A percentile compares a stretch with the other conserved stretches of the same genome.
phyloP scores from a whole-genome alignment of 2,797 vertebrate genomes.

The Pachyuromys duprasi region DNA sequence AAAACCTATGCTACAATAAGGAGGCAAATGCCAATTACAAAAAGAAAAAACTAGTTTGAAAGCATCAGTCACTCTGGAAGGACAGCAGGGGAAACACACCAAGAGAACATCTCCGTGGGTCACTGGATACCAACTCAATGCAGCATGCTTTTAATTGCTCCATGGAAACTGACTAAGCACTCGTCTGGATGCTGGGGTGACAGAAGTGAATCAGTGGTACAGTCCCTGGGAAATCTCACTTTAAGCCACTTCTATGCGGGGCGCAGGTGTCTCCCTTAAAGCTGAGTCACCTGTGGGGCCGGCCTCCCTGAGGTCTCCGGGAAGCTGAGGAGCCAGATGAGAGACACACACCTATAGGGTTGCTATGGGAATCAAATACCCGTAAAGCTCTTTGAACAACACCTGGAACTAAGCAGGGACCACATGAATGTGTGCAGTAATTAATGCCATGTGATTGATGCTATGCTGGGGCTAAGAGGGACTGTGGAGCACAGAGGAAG shows the following conservation, averaged over 20 bases:
- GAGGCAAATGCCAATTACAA: not conserved
- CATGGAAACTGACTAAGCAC: accelerated
- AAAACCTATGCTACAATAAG: not conserved
- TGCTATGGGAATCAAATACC: not conserved
- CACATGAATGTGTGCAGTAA: not conserved
- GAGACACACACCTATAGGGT: not conserved
- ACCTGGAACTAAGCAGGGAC: not conserved
- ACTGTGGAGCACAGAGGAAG: not conserved
- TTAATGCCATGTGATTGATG: not conserved
- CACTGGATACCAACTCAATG: not conserved
- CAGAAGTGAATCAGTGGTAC: not conserved
- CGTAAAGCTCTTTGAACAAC: not conserved
- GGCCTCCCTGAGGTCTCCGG: not conserved
- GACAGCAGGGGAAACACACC: not conserved
- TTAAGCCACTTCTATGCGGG: not conserved
- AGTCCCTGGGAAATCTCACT: not conserved
- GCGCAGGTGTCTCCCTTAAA: not conserved
- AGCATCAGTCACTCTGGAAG: not conserved
- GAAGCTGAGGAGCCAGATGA: not conserved
- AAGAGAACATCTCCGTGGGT: not conserved
- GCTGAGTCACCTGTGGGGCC: accelerated
- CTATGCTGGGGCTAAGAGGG: not conserved
- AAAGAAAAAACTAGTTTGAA: not conserved
- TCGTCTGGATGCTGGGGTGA: not conserved
- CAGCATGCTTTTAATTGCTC: not conserved